Base-by-base conservation (phyloP, 2,888 invertebrate species). In the Calliphora vomitoria region DNA sequence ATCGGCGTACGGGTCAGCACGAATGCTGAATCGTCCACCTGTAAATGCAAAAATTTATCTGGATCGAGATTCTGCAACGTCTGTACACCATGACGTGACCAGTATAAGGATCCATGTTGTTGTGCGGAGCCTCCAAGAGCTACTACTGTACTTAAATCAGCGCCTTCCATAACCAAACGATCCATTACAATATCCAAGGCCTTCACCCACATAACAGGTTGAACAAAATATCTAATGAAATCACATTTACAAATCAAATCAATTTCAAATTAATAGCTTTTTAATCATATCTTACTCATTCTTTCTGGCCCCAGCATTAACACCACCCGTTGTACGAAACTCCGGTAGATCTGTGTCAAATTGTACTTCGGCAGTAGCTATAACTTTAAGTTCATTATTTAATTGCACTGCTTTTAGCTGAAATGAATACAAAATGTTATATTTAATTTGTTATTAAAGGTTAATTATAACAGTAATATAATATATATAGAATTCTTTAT, bases 101-200 rank as follows among this genome's bases (percentile, higher is more conserved):
- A 99, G 94, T 97, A 99, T 0, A 99, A 97, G 62, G 98, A 98
- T 0, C 99, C 99, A 93, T 99, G 99, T 97, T 99, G 99, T 96
- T 98, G 99, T 4, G 97, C 99, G 88, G 97, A 97, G 0, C 99
- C 99, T 15, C 98, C 98, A 82, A 99, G 94, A 0, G 97, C 97
- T 0, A 95, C 95, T n/a, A 99, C 96, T 88, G 95, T 95, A 25
- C 96, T 95, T 91, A 99, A 97, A 93, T 98, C 97, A 0, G 97
- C 97, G 10, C 97, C 97, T 75, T 96, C 96, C 3, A 97, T 95
- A 47, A 97, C 95, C 47, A 99, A 95, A 86, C 96, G 95, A 92
- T 98, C 97, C 94, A 99, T 94, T 3, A 98, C 95, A 94, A 98
- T 96, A 92, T 99, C 99, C 64, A 99, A 93, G 0, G 99, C 98